Conservation (phyloP, 1,140 invertebrate genomes). For the Drosophila seguyi region DNA sequence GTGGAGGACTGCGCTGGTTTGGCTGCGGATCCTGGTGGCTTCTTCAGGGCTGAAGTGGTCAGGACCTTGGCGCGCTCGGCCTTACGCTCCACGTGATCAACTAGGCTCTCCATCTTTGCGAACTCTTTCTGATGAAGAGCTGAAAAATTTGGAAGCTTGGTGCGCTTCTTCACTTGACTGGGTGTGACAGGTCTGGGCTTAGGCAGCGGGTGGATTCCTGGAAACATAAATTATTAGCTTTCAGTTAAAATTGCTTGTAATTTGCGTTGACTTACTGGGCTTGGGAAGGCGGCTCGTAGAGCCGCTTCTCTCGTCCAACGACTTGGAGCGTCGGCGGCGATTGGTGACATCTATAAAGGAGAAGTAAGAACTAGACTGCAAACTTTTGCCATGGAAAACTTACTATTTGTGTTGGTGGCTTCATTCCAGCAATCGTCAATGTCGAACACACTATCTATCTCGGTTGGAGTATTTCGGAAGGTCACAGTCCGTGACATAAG, state of each 20-base stretch:
- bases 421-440: constrained; percentile 53
- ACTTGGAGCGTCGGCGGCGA: constrained; percentile 69
- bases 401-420: constrained; percentile 15
- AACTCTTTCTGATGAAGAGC: constrained; percentile 88
- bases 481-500: constrained; percentile 42
- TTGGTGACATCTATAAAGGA: constrained; percentile 56
- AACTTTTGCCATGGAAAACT: constrained; percentile 10
- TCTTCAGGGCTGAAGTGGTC: constrained; percentile 55
- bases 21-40: constrained; percentile 11
- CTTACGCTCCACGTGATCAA: constrained; percentile 87
- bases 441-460: constrained; percentile 35
- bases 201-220: constrained; percentile 12
- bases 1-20: constrained; percentile 28
- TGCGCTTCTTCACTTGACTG: constrained; percentile 65
- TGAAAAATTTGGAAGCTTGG: constrained; percentile 88
- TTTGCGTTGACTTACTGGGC: constrained; percentile 47
- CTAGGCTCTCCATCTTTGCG: constrained; percentile 88
- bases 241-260: no score
- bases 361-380: neutral
- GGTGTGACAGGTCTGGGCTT: constrained; percentile 20
- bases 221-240: neutral
- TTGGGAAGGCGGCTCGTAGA: constrained; percentile 44
- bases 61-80: constrained; percentile 86
- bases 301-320: constrained; percentile 46
- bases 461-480: constrained; percentile 60